Base-by-base conservation (phyloP, 2,113 vertebrate genomes). In the Seriola dumerili region DNA sequence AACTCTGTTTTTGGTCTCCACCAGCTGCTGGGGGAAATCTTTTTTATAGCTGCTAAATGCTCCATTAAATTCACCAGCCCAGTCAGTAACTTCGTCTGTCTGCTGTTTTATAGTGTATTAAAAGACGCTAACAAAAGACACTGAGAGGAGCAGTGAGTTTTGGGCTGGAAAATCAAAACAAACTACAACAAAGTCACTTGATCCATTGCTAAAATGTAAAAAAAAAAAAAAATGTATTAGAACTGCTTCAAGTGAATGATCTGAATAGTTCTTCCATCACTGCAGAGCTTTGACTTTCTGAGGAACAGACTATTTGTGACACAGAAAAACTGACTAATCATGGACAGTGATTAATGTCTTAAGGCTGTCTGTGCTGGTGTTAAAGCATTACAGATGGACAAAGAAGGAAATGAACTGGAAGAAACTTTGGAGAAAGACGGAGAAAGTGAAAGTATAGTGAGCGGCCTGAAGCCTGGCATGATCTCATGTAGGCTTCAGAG, bases 341-440 rank as follows among this genome's bases (percentile, higher is more conserved):
- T 21, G 8, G 71, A 75, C 38, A n/a, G 10, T 76, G 46, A 70
- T 70, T 63, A 63, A 76, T 21, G 14, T 19, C 57, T 34, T 9
- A 23, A 11, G 21, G 40, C 55, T 52, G 17, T 44, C 64, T 61
- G 46, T 38, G 62, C 38, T 34, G 12, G 48, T 57, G 48, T 50
- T 19, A 10, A 67, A 9, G n/a, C 10, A 54, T 32, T 73, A 36
- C 48, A 73, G 38, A 19, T 4, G 5, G 21, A 65, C 25, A 34
- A 36, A 40, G 36, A 52, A 52, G 10, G 34, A 58, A 61, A 54
- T 17, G 5, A 32, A 17, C n/a, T 19, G 55, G 72, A 81, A 75
- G 21, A 21, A 40, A 58, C 6, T 14, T 19, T 17, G 52, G 40
- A 65, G 63, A 50, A 62, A 68, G 11, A 63, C 10, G 17, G 4